phyloP scores from a whole-genome alignment of 2,888 invertebrate species.

The Odontomyia ornata region DNA sequence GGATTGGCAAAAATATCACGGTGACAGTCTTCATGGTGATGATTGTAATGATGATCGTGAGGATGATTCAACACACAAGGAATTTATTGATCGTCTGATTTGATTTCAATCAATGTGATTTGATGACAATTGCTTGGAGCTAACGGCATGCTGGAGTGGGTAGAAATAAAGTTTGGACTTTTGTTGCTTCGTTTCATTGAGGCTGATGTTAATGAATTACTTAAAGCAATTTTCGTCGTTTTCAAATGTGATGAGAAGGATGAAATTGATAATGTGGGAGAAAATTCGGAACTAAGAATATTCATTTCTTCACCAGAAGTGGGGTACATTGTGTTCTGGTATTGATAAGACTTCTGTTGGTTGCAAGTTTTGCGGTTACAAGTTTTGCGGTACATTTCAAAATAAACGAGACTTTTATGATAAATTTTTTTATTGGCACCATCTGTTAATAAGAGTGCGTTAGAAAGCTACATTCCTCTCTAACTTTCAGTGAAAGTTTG shows the following conservation, averaged over 20 bases:
- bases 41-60: conserved; percentile 13
- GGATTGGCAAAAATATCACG: conserved; percentile 31
- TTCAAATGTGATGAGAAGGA: conserved; percentile 28
- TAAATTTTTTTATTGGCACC: too few relatives aligned
- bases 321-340: too few relatives aligned
- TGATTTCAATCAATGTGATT: conserved; percentile 7
- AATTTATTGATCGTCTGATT: conserved; percentile 20
- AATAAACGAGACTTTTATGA: too few relatives aligned
- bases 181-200: conserved; percentile 41
- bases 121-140: conserved; percentile 10
- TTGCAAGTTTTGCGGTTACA: too few relatives aligned
- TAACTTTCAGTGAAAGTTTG: too few relatives aligned
- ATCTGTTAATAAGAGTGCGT: too few relatives aligned
- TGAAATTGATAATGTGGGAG: too few relatives aligned
- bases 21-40: background rate
- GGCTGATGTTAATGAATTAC: conserved; percentile 39
- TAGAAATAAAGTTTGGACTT: conserved; percentile 24
- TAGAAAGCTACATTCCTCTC: too few relatives aligned
- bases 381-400: too few relatives aligned
- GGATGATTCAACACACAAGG: conserved; percentile 18
- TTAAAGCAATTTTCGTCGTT: conserved; percentile 26
- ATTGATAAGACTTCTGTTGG: too few relatives aligned
- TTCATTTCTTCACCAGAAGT: too few relatives aligned
- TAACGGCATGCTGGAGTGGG: conserved; percentile 8
- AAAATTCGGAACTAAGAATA: too few relatives aligned